Evolutionary conservation across 64 coral and sea anemone genomes (phyloP).

Genomic region (Platygyra sinensis): DNA sequence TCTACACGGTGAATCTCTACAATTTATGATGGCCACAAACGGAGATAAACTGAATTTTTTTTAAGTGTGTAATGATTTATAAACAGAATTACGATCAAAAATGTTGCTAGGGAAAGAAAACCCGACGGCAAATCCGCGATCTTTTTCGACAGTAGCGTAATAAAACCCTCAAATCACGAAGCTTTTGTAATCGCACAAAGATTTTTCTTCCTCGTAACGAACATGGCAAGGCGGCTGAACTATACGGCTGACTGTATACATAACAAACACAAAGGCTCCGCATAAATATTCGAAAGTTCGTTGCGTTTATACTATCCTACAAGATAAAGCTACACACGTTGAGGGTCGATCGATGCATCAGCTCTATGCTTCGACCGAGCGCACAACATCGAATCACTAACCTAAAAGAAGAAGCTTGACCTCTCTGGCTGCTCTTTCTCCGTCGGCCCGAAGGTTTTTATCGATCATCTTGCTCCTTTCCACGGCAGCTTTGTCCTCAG

Average conservation of each 20-base stretch:
- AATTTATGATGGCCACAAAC: not conserved
- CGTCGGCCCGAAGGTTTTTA: conserved; percentile 99
- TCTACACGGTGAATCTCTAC: not conserved
- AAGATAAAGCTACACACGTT: too few relatives aligned
- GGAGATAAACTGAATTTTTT: not conserved
- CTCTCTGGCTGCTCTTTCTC: conserved; percentile 95
- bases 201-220: not conserved
- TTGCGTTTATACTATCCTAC: too few relatives aligned
- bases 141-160: conserved; percentile 4
- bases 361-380: conserved; percentile 1
- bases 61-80: conserved; percentile 28
- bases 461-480: conserved; percentile 99
- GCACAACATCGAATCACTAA: conserved; percentile 50
- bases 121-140: not conserved
- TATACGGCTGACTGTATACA: not conserved
- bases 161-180: conserved; percentile 14
- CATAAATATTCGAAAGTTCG: conserved; percentile 21
- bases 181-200: not conserved
- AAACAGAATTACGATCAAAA: conserved; percentile 37
- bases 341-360: conserved; percentile 9
- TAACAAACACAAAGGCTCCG: conserved; percentile 3
- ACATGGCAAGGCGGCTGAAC: not conserved
- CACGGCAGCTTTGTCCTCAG: conserved; percentile 98
- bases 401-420: conserved; percentile 93
- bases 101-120: conserved; percentile 62